Conservation (phyloP, 2,797 vertebrate genomes). For the Pseudopleuronectes americanus region DNA sequence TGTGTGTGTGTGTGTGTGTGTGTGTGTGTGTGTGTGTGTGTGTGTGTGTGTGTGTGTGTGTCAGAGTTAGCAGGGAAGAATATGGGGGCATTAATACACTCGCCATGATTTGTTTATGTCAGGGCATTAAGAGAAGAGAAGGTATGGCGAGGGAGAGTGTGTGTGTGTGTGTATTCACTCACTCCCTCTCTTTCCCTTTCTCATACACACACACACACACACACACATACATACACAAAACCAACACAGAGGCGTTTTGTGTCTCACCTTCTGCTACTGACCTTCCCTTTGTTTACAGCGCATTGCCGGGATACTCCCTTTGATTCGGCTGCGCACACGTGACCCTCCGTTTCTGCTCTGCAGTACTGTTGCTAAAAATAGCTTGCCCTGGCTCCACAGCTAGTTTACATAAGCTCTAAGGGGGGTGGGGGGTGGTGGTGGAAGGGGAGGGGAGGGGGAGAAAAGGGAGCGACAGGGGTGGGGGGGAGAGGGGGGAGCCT, state of each 20-base stretch:
- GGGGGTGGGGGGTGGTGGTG: conserved; percentile 64
- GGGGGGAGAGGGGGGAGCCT: conserved; percentile 54
- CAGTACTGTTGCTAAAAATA: conserved; percentile 94
- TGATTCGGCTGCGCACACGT: conserved; percentile 90
- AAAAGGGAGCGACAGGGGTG: conserved; percentile 35
- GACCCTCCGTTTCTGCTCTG: conserved; percentile 90
- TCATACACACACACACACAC: conserved; percentile 1
- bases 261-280: conserved; percentile 88
- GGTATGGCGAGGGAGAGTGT: conserved; percentile 45
- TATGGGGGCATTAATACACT: conserved; percentile 56
- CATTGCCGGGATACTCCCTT: conserved; percentile 94
- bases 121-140: conserved; percentile 44
- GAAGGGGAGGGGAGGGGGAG: conserved; percentile 20
- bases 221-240: conserved; percentile 44
- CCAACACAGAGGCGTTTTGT: conserved; percentile 75
- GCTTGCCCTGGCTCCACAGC: conserved; percentile 92
- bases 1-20: conserved; percentile 12
- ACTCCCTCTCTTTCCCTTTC: not conserved
- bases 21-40: conserved; percentile 17
- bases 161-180: not conserved
- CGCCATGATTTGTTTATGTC: conserved; percentile 61
- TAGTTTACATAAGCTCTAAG: conserved; percentile 93
- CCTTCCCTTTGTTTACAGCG: conserved; percentile 93
- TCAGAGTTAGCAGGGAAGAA: conserved; percentile 45
- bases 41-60: conserved; percentile 19